phyloP scores from a whole-genome alignment of 2,888 invertebrate genomes.

The Dugesia japonica region DNA sequence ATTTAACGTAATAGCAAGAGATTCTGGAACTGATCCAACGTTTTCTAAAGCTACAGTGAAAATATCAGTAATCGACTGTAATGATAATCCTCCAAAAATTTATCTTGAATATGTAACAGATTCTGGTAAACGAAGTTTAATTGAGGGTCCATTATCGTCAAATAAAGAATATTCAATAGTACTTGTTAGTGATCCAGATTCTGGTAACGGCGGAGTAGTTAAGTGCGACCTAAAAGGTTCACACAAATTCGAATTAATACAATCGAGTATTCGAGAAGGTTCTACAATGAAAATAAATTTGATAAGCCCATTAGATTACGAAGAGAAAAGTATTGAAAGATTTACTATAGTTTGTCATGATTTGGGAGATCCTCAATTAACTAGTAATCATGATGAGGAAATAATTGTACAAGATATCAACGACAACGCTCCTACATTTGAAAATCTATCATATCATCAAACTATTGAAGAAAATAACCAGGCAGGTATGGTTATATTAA shows the following conservation, averaged over 20 bases:
- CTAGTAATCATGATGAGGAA: not conserved
- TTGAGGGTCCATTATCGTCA: not conserved
- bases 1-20: not conserved
- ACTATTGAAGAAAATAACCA: constrained; percentile 16
- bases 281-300: not conserved
- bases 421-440: constrained; percentile 24
- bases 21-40: not conserved
- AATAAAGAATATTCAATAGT: constrained; percentile 10
- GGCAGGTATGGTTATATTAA: not conserved
- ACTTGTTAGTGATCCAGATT: constrained; percentile 25
- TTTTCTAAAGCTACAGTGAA: not conserved
- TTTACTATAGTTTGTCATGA: not conserved
- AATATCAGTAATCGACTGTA: not conserved
- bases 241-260: not conserved
- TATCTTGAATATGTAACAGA: not conserved
- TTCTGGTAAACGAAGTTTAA: not conserved
- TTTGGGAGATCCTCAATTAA: constrained; percentile 2
- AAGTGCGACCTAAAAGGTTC: constrained; percentile 20
- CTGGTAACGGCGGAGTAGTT: not conserved
- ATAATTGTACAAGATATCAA: constrained; percentile 8
- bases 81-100: not conserved
- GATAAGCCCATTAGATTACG: constrained; percentile 11
- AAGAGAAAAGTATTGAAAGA: constrained; percentile 7
- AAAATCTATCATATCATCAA: not conserved
- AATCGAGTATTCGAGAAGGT: not conserved